Evolutionary conservation across 2,113 vertebrate genomes (phyloP).

Genomic region (Sigmodon hispidus): DNA sequence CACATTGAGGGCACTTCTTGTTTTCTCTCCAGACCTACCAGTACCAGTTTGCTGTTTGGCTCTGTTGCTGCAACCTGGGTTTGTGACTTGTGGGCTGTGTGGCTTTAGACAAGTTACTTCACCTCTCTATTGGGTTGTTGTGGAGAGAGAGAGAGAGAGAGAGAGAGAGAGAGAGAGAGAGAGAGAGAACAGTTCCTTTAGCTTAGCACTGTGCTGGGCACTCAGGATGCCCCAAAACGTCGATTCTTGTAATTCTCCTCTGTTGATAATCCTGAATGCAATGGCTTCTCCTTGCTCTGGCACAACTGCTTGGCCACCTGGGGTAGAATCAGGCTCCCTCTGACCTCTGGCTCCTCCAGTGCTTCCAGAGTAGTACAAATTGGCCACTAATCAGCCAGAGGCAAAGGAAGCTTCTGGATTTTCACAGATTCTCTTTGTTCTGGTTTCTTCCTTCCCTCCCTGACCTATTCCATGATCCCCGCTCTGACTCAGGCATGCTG

Average conservation of each 20-base stretch:
- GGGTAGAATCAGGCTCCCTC: background rate
- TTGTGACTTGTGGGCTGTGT: conserved; percentile 19
- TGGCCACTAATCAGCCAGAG: too few species aligned
- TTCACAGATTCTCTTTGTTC: background rate
- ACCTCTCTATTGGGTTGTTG: background rate
- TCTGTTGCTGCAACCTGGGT: background rate
- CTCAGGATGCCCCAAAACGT: background rate
- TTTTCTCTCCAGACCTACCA: background rate
- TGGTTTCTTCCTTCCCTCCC: background rate
- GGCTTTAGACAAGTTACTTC: background rate
- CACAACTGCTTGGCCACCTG: background rate
- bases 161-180: background rate
- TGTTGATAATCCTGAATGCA: background rate
- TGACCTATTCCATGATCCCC: fast-evolving
- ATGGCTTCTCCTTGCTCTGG: background rate
- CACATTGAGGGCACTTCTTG: background rate
- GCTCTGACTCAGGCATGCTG: background rate
- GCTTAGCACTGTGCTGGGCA: background rate
- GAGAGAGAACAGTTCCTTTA: background rate
- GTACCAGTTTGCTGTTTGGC: background rate
- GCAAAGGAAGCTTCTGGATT: background rate
- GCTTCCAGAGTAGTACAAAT: background rate
- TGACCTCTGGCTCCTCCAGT: background rate
- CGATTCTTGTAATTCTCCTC: background rate
- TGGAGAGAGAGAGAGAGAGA: background rate